Evolutionary conservation across 2,888 invertebrate species (phyloP).

Genomic region (Macaria liturata): DNA sequence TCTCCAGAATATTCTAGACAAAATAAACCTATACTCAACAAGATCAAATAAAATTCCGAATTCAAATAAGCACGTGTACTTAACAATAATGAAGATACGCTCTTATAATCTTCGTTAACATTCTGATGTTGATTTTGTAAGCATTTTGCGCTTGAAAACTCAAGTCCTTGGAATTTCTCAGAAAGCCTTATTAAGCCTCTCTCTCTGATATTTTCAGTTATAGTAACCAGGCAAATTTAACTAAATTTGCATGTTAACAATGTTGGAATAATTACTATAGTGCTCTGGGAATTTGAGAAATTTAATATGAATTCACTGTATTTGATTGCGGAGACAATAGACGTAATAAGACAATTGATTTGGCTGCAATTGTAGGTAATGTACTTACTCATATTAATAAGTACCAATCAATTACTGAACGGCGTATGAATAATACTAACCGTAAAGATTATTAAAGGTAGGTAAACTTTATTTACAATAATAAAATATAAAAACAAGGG

Average conservation of each 20-base stretch:
- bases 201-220: conserved; percentile 1
- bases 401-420: too few relatives aligned
- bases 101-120: conserved; percentile 19
- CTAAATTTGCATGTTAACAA: conserved; percentile 23
- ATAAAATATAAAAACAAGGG: too few relatives aligned
- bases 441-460: too few relatives aligned
- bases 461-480: too few relatives aligned
- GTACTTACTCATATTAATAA: too few relatives aligned
- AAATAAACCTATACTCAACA: too few relatives aligned
- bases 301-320: not conserved
- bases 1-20: too few relatives aligned
- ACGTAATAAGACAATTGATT: not conserved
- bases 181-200: conserved; percentile 4
- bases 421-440: too few relatives aligned
- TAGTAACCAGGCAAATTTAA: not conserved
- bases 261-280: conserved; percentile 3
- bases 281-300: conserved; percentile 10
- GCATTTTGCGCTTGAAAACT: conserved; percentile 3
- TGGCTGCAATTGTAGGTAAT: too few relatives aligned
- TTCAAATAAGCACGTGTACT: too few relatives aligned
- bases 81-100: conserved; percentile 1
- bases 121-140: conserved; percentile 14
- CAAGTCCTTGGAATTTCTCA: conserved; percentile 6
- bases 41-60: too few relatives aligned
- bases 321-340: not conserved